Conservation (phyloP, 2,797 vertebrate genomes). For the Myoxocephalus aenaeus region DNA sequence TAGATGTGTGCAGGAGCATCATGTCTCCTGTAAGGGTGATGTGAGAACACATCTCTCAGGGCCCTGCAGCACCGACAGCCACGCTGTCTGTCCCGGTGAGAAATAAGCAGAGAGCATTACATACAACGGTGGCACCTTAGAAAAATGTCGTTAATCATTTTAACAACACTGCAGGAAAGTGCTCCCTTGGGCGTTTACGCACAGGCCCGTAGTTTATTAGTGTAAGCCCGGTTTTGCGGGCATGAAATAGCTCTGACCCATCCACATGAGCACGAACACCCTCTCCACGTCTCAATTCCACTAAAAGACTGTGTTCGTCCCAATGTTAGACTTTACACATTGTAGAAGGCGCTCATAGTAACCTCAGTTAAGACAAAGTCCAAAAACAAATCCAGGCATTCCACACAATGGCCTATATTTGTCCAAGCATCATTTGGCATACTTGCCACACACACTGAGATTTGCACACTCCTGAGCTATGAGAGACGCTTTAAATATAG, state of each 20-base stretch:
- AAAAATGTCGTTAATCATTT: conserved; percentile 63
- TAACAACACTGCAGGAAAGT: conserved; percentile 54
- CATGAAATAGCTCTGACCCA: conserved; percentile 21
- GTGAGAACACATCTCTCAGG: conserved; percentile 15
- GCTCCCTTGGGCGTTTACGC: conserved; percentile 52
- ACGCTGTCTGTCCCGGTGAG: conserved; percentile 37
- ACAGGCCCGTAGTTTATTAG: conserved; percentile 27
- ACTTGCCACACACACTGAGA: conserved; percentile 52
- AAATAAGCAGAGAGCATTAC: conserved; percentile 51
- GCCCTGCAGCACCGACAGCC: neutral
- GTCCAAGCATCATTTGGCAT: conserved; percentile 60
- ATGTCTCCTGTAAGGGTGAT: neutral
- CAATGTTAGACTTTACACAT: neutral
- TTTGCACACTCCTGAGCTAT: conserved; percentile 70
- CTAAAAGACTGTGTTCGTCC: conserved; percentile 10
- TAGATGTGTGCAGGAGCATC: conserved; percentile 18
- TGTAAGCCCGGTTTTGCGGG: conserved; percentile 38
- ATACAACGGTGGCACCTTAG: conserved; percentile 42
- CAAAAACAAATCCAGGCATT: conserved; percentile 59
- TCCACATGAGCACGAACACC: neutral
- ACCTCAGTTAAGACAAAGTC: conserved; percentile 37
- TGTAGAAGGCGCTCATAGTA: conserved; percentile 5
- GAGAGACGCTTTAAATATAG: conserved; percentile 83
- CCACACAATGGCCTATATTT: conserved; percentile 59
- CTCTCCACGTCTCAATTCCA: conserved; percentile 31